Conservation (phyloP, 2,888 invertebrate species). For the Argyresthia albistria region DNA sequence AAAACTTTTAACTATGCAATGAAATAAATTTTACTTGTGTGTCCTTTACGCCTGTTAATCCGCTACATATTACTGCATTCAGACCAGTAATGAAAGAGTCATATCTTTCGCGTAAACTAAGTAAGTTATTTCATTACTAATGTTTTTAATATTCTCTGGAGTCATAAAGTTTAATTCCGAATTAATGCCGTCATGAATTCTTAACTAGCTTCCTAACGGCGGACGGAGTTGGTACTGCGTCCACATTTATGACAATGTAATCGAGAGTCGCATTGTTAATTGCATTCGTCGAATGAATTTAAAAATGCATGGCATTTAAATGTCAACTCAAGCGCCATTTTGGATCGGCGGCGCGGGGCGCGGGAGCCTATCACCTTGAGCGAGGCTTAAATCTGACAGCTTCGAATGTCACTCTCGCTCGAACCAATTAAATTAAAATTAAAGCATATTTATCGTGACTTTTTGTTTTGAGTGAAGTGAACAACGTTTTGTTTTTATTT, state of each 20-base stretch:
- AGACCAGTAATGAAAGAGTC: background rate
- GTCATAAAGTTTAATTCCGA: slow-evolving; percentile 42
- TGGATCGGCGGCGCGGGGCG: slow-evolving; percentile 53
- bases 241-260: slow-evolving; percentile 60
- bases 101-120: slow-evolving; percentile 34
- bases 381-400: slow-evolving; percentile 69
- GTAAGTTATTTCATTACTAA: slow-evolving; percentile 29
- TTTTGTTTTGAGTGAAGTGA: slow-evolving; percentile 26
- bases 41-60: background rate
- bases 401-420: slow-evolving; percentile 63
- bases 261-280: slow-evolving; percentile 62
- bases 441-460: slow-evolving; percentile 29
- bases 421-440: slow-evolving; percentile 55
- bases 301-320: slow-evolving; percentile 72
- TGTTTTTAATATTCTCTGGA: slow-evolving; percentile 38
- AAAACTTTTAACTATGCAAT: background rate
- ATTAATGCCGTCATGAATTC: slow-evolving; percentile 37
- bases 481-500: slow-evolving; percentile 9
- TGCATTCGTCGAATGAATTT: slow-evolving; percentile 61
- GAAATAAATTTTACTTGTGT: background rate
- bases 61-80: background rate
- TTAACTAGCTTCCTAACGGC: slow-evolving; percentile 47
- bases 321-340: slow-evolving; percentile 66
- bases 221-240: slow-evolving; percentile 28
- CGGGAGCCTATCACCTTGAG: slow-evolving; percentile 69